These are phyloP conservation scores for Peromyscus nudipes DNA, from an alignment of 2,797 vertebrate species.

Conservation along the genomic window DNA sequence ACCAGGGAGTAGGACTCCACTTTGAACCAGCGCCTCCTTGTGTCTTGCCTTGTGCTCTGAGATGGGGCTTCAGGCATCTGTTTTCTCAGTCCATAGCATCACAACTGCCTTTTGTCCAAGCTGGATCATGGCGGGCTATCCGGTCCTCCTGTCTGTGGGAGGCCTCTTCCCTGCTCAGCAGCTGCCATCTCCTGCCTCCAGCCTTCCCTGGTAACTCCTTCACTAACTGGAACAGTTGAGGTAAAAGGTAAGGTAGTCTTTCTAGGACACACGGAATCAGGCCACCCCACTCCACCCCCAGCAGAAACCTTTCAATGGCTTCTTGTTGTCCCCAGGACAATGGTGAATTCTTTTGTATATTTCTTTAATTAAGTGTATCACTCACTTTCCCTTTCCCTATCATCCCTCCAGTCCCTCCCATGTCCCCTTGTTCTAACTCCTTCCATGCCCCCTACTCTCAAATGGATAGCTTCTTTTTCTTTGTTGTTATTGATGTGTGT, in stretches of 20 bases:
- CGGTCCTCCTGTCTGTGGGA: neutral
- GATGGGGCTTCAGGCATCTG: neutral
- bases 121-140: neutral
- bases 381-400: neutral
- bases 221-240: neutral
- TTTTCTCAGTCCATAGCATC: neutral
- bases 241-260: neutral
- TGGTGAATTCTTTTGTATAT: neutral
- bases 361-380: too few relatives aligned
- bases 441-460: neutral
- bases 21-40: neutral
- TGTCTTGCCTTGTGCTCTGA: neutral
- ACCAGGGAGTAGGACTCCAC: neutral
- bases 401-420: neutral
- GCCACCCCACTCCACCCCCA: neutral
- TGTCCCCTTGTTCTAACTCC: neutral
- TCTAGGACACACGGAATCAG: neutral
- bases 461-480: neutral
- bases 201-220: neutral
- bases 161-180: neutral
- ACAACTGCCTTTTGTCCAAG: neutral
- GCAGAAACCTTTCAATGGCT: neutral
- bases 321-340: neutral
- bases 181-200: neutral
- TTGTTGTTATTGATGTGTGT: neutral